Conservation (phyloP, 2,797 vertebrate species). For the Naso thynnoides region DNA sequence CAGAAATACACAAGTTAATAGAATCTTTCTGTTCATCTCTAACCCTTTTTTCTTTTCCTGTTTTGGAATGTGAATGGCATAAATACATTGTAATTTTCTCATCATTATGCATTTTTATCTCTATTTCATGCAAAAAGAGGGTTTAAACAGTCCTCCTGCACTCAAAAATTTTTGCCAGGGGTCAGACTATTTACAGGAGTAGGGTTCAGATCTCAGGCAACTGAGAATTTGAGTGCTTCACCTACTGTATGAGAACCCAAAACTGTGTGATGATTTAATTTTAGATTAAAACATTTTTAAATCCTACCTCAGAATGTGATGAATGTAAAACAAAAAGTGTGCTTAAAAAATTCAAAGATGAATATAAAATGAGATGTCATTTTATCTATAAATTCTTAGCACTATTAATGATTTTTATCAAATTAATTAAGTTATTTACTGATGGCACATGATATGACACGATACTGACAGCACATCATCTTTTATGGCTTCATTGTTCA, state of each 20-base stretch:
- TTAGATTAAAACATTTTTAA: neutral
- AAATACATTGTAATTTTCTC: slow-evolving; percentile 67
- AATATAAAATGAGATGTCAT: neutral
- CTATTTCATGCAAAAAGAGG: slow-evolving; percentile 82
- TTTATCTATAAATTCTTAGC: neutral
- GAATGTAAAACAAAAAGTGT: neutral
- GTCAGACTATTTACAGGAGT: neutral
- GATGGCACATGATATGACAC: slow-evolving; percentile 19
- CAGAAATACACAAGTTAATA: neutral
- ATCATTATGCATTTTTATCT: slow-evolving; percentile 59
- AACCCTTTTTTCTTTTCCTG: slow-evolving; percentile 15
- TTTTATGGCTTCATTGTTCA: slow-evolving; percentile 43
- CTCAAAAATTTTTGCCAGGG: too few relatives aligned
- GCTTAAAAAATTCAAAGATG: neutral
- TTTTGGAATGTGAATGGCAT: slow-evolving; percentile 64
- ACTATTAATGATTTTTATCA: slow-evolving; percentile 5
- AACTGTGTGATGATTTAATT: neutral
- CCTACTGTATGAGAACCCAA: neutral
- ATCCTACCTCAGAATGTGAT: neutral
- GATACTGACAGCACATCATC: slow-evolving; percentile 38
- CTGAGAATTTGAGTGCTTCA: neutral
- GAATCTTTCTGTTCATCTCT: neutral
- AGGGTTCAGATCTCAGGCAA: neutral
- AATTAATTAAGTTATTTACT: slow-evolving; percentile 9
- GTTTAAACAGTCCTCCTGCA: too few relatives aligned